Evolutionary conservation across 2,797 vertebrate genomes (phyloP).

Genomic region (Catharus ustulatus): DNA sequence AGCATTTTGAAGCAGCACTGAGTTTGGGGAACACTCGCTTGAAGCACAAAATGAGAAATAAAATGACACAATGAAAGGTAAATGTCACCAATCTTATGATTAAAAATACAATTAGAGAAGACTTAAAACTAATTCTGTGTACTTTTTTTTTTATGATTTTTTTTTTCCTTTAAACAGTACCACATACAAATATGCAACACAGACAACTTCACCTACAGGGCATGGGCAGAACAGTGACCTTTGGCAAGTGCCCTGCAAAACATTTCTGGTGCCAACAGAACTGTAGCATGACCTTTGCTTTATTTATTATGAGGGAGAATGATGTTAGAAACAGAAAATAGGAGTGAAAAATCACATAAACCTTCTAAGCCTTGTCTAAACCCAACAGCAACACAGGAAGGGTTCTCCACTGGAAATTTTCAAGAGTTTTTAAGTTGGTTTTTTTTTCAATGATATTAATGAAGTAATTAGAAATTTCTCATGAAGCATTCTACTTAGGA

Average conservation of each 20-base stretch:
- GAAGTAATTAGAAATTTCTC: not conserved
- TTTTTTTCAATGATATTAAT: not conserved
- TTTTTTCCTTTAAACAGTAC: not conserved
- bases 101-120: slow-evolving; percentile 47
- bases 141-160: rapidly evolving
- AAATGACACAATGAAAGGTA: slow-evolving; percentile 13
- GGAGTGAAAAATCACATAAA: not conserved
- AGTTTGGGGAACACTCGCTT: not conserved
- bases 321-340: not conserved
- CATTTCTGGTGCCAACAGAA: not conserved
- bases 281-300: not conserved
- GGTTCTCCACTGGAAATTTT: not conserved
- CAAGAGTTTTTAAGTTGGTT: not conserved
- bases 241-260: not conserved
- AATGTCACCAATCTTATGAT: slow-evolving; percentile 20
- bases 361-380: not conserved
- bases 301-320: not conserved
- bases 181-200: not conserved
- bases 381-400: not conserved
- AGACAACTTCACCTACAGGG: not conserved
- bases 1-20: slow-evolving; percentile 8
- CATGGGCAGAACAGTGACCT: not conserved
- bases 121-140: not conserved
- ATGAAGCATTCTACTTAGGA: slow-evolving; percentile 10
- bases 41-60: slow-evolving; percentile 34